Evolutionary conservation across 2,888 invertebrate genomes (phyloP).

Genomic region (Mycalesis mineus): DNA sequence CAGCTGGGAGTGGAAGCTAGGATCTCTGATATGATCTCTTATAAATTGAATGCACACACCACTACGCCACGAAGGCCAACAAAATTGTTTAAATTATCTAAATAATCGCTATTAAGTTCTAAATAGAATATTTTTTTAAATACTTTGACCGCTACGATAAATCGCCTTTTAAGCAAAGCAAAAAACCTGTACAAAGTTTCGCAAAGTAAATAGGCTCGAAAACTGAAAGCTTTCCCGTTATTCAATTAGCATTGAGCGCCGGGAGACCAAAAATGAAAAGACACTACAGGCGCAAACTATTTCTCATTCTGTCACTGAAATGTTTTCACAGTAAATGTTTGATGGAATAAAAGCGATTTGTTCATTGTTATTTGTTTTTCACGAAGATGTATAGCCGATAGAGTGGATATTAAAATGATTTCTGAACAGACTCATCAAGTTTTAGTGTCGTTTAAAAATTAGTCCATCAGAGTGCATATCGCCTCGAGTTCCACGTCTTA

Average conservation of each 20-base stretch:
- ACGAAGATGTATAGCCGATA: not conserved
- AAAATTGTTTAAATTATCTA: too few species aligned
- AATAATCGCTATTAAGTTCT: too few species aligned
- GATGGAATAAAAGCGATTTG: slow-evolving; percentile 19
- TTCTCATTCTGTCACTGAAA: slow-evolving; percentile 23
- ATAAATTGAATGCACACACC: too few species aligned
- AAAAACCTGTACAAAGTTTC: not conserved
- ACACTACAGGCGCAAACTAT: slow-evolving; percentile 13
- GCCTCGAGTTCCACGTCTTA: too few species aligned
- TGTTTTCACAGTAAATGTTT: slow-evolving; percentile 21
- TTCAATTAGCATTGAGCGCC: slow-evolving; percentile 20
- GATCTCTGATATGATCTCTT: too few species aligned
- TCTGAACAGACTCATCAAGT: too few species aligned
- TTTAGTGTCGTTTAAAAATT: too few species aligned
- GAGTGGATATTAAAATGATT: not conserved
- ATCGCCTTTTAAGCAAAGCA: not conserved
- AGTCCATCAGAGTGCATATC: too few species aligned
- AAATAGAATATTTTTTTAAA: too few species aligned
- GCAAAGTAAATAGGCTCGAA: not conserved
- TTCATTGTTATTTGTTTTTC: slow-evolving; percentile 20
- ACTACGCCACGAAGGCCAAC: too few species aligned
- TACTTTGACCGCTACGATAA: too few species aligned
- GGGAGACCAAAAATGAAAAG: slow-evolving; percentile 2
- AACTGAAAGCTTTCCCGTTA: slow-evolving; percentile 8
- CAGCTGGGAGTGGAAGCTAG: too few species aligned